A percentile compares a stretch with the other conserved stretches of the same genome.
phyloP scores from a whole-genome alignment of 2,888 invertebrate genomes.

The Lampropteryx suffumata region DNA sequence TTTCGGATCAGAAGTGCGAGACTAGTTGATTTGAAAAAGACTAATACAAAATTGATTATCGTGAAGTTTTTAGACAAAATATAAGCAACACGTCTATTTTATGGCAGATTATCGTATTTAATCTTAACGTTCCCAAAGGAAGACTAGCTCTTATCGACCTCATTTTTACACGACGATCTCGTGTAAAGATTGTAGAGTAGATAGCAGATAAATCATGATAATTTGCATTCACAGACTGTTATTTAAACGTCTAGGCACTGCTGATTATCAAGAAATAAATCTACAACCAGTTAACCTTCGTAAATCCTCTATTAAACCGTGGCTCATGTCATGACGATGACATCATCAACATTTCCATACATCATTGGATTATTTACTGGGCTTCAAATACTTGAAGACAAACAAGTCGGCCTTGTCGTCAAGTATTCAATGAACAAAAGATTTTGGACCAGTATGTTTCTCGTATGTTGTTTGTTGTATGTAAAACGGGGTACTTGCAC shows the following conservation, averaged over 20 bases:
- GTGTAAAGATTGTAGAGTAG: neutral
- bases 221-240: conserved; percentile 17
- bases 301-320: conserved; percentile 42
- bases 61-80: too few species aligned
- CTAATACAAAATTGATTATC: too few species aligned
- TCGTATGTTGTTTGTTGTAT: conserved; percentile 4
- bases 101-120: too few species aligned
- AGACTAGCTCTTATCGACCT: too few species aligned
- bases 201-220: conserved; percentile 14
- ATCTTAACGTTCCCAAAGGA: too few species aligned
- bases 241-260: conserved; percentile 14
- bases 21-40: too few species aligned
- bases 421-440: conserved; percentile 18
- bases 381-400: conserved; percentile 7
- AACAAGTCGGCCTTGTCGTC: conserved; percentile 22
- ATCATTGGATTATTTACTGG: conserved; percentile 48
- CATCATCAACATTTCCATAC: conserved; percentile 45
- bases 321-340: conserved; percentile 57
- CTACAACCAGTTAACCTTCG: conserved; percentile 51
- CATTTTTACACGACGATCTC: too few species aligned
- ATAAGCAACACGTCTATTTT: too few species aligned
- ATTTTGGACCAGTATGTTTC: conserved; percentile 3
- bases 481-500: neutral
- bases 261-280: conserved; percentile 24
- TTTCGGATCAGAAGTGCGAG: too few species aligned